Percentiles rank a stretch among this genome's conserved stretches.
phyloP scores from a whole-genome alignment of 2,113 vertebrate species.

The Panthera leo region DNA sequence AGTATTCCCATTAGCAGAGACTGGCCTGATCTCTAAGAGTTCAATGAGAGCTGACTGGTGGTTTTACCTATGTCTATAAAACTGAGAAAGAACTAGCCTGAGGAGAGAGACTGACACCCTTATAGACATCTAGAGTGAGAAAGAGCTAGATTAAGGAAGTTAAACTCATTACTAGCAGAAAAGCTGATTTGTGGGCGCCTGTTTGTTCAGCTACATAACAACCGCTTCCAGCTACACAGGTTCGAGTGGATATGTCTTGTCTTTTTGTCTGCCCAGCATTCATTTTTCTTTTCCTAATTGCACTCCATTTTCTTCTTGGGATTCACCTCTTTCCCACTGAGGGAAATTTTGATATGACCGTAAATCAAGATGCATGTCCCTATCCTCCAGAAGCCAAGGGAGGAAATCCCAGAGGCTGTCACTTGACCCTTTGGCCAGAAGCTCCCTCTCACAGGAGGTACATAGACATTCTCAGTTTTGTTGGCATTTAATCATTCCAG shows the following conservation, averaged over 20 bases:
- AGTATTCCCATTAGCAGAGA: not conserved
- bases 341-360: not conserved
- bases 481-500: not conserved
- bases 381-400: not conserved
- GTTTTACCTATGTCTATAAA: not conserved
- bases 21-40: not conserved
- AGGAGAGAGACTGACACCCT: not conserved
- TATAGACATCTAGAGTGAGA: not conserved
- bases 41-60: not conserved
- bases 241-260: not conserved
- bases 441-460: not conserved
- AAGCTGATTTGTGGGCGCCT: not conserved
- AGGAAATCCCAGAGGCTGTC: not conserved
- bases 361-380: not conserved
- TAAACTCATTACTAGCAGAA: not conserved
- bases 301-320: not conserved
- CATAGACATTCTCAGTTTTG: not conserved
- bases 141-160: not conserved
- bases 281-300: conserved; percentile 2
- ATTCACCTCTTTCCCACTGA: not conserved
- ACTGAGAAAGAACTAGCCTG: not conserved
- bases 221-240: not conserved
- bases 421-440: not conserved
- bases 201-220: not conserved
- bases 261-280: not conserved